Percentiles rank a stretch among this genome's conserved stretches.
These are phyloP conservation scores for Pseudorectes ferrugineus DNA, from an alignment of 2,113 vertebrate species.

Conservation along the genomic window DNA sequence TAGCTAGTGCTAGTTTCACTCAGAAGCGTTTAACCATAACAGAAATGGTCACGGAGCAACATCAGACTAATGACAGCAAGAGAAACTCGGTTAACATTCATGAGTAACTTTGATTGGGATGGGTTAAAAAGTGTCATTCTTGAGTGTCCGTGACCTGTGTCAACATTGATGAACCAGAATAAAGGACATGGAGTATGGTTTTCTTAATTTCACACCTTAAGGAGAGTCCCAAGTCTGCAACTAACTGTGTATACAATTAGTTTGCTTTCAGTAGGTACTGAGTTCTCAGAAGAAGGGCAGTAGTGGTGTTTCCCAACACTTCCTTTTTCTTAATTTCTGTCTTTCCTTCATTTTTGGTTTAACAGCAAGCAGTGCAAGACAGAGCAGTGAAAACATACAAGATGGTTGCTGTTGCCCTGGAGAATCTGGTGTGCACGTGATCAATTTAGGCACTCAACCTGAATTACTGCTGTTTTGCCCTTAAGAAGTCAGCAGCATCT, in stretches of 20 bases:
- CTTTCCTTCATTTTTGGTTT: not conserved
- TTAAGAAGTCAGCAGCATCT: not conserved
- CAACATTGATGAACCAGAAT: not conserved
- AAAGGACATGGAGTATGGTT: not conserved
- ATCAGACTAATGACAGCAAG: not conserved
- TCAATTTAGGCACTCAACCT: not conserved
- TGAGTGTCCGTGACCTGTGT: not conserved
- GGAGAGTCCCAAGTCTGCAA: not conserved
- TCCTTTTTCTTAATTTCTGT: not conserved
- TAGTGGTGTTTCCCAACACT: fast-evolving
- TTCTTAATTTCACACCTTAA: not conserved
- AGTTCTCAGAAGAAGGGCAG: not conserved
- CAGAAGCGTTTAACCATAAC: fast-evolving
- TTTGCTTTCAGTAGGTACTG: not conserved
- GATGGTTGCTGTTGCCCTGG: not conserved
- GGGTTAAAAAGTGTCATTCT: not conserved
- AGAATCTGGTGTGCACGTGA: not conserved
- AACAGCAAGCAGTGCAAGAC: not conserved
- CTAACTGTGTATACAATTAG: not conserved
- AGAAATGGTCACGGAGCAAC: not conserved
- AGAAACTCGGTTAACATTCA: not conserved
- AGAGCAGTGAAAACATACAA: not conserved
- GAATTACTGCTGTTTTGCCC: not conserved
- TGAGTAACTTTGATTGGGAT: not conserved
- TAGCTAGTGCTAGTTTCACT: not conserved